Percentiles rank a stretch among this genome's conserved stretches.
These are phyloP conservation scores for Erinaceus europaeus DNA, from an alignment of 2,113 vertebrate genomes.

Conservation along the genomic window DNA sequence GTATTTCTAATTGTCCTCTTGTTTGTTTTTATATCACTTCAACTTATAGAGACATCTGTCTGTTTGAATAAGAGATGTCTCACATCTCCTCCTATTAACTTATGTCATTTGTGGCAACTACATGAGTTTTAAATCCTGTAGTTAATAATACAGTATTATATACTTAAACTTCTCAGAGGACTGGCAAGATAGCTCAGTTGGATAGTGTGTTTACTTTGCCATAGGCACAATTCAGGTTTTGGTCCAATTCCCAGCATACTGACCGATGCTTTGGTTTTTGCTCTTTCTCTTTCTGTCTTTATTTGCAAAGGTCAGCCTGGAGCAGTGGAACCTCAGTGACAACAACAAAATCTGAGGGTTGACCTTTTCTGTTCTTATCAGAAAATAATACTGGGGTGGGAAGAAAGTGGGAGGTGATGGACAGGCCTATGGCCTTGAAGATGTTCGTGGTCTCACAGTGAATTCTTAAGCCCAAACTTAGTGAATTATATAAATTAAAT, in stretches of 20 bases:
- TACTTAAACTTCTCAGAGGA: background rate
- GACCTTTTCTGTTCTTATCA: background rate
- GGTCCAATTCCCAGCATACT: no score
- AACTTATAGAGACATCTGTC: background rate
- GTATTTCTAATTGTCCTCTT: background rate
- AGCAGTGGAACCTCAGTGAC: no score
- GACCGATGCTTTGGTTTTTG: no score
- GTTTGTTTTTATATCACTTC: background rate
- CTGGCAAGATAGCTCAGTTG: no score
- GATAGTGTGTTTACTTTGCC: no score
- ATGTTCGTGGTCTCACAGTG: background rate
- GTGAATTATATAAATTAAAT: background rate
- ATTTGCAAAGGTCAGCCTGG: no score
- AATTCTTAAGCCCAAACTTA: background rate
- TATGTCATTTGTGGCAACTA: background rate
- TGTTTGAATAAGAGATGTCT: background rate
- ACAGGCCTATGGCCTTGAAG: background rate
- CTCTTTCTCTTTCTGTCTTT: no score
- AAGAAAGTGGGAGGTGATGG: background rate
- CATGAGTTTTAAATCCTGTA: background rate
- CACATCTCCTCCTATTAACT: background rate
- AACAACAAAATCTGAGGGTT: no score
- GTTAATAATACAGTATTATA: background rate
- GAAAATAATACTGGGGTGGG: background rate
- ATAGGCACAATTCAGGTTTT: no score